These are phyloP conservation scores for Falco naumanni DNA, from an alignment of 2,797 vertebrate species.

Conservation along the genomic window DNA sequence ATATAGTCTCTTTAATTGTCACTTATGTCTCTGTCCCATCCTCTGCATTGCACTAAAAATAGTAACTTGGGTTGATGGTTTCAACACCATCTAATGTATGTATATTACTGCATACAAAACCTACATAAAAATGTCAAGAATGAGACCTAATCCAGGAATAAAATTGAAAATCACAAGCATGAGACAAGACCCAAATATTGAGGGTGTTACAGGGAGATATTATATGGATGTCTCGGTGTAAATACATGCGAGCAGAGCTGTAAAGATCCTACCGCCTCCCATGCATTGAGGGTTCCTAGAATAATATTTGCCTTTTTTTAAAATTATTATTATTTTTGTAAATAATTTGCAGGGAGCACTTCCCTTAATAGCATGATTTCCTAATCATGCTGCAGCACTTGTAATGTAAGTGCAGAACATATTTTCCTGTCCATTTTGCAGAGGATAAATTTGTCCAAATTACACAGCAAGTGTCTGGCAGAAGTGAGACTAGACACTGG, in stretches of 20 bases:
- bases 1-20: slow-evolving; percentile 67
- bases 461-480: slow-evolving; percentile 46
- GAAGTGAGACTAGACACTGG: slow-evolving; percentile 10
- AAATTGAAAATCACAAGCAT: slow-evolving; percentile 42
- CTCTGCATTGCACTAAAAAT: slow-evolving; percentile 54
- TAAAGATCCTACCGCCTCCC: background rate
- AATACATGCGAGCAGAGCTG: background rate
- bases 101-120: slow-evolving; percentile 17
- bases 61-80: slow-evolving; percentile 43
- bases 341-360: slow-evolving; percentile 11
- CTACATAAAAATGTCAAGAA: slow-evolving; percentile 51
- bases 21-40: slow-evolving; percentile 58
- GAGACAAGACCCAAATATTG: slow-evolving; percentile 55
- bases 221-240: slow-evolving; percentile 24
- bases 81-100: slow-evolving; percentile 57
- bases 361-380: background rate
- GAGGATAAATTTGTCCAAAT: slow-evolving; percentile 43
- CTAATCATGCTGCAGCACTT: slow-evolving; percentile 27
- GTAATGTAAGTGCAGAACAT: slow-evolving; percentile 32
- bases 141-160: slow-evolving; percentile 41
- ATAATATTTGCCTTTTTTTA: slow-evolving; percentile 5
- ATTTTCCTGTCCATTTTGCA: slow-evolving; percentile 54
- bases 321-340: background rate
- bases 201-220: slow-evolving; percentile 22
- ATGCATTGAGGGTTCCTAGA: background rate